A percentile compares a stretch with the other conserved stretches of the same genome.
These are phyloP conservation scores for Montipora sp. DNA, from an alignment of 64 coral and sea anemone species.

Conservation along the genomic window DNA sequence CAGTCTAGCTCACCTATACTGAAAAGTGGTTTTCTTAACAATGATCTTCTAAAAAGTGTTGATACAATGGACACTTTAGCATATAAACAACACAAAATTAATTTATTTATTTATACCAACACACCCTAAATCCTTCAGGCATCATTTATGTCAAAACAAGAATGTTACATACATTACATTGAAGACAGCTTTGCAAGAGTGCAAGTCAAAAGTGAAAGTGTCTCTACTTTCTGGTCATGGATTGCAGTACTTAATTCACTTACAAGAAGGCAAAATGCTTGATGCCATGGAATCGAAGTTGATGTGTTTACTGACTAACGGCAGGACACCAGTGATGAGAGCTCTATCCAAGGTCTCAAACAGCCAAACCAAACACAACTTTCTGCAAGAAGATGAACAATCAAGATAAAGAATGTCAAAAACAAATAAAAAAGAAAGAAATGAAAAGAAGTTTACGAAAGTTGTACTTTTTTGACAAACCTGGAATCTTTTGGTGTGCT, in stretches of 20 bases:
- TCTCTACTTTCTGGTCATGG: no score
- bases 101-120: no score
- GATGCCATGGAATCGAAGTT: slow-evolving; percentile 79
- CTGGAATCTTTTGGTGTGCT: slow-evolving; percentile 89
- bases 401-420: background rate
- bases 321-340: slow-evolving; percentile 54
- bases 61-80: no score
- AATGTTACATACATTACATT: no score
- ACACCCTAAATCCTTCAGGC: no score
- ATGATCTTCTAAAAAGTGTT: no score
- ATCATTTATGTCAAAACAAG: no score
- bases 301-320: slow-evolving; percentile 47
- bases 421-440: background rate
- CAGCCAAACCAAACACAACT: slow-evolving; percentile 87
- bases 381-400: slow-evolving; percentile 57
- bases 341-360: slow-evolving; percentile 78
- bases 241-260: slow-evolving; percentile 16
- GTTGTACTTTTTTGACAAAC: slow-evolving; percentile 3
- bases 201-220: no score
- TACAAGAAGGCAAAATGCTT: slow-evolving; percentile 88
- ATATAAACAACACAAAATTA: no score
- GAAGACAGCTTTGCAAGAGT: no score
- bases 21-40: no score
- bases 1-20: no score
- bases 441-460: background rate